Evolutionary conservation across 2,797 vertebrate genomes (phyloP).

Genomic region (Enteromius viviparus): DNA sequence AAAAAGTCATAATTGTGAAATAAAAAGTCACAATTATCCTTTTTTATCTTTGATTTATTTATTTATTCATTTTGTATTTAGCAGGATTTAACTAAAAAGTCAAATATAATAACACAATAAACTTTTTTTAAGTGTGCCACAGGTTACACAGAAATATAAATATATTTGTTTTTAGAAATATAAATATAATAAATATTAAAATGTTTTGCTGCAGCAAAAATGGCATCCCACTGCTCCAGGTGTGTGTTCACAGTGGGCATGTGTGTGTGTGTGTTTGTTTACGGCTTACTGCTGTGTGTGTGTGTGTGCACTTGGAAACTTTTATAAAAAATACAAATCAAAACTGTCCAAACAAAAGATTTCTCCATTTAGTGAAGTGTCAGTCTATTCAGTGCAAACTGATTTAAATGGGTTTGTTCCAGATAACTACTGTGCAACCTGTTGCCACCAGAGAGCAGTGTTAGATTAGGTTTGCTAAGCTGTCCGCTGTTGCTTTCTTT

Average conservation of each 20-base stretch:
- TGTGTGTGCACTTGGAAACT: neutral
- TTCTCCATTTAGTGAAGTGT: neutral
- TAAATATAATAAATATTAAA: neutral
- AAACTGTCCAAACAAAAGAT: neutral
- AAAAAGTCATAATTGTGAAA: neutral
- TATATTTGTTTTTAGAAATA: neutral
- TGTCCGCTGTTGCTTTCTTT: neutral
- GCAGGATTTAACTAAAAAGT: neutral
- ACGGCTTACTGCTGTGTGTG: neutral
- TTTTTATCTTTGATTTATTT: neutral
- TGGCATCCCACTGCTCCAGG: too few relatives aligned
- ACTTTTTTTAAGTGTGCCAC: neutral
- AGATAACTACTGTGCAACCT: neutral
- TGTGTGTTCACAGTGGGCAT: too few relatives aligned
- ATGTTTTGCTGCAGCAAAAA: neutral
- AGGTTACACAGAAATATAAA: neutral
- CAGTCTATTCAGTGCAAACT: too few relatives aligned
- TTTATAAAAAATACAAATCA: neutral
- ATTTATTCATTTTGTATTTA: neutral
- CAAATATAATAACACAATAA: neutral
- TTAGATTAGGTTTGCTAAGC: neutral
- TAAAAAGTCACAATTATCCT: neutral
- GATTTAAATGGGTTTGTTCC: neutral
- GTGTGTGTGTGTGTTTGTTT: neutral
- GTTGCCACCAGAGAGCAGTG: slow-evolving; percentile 39